A percentile compares a stretch with the other conserved stretches of the same genome.
Conservation (phyloP, 2,888 invertebrate genomes). For the Lycocerus yunnanus region DNA sequence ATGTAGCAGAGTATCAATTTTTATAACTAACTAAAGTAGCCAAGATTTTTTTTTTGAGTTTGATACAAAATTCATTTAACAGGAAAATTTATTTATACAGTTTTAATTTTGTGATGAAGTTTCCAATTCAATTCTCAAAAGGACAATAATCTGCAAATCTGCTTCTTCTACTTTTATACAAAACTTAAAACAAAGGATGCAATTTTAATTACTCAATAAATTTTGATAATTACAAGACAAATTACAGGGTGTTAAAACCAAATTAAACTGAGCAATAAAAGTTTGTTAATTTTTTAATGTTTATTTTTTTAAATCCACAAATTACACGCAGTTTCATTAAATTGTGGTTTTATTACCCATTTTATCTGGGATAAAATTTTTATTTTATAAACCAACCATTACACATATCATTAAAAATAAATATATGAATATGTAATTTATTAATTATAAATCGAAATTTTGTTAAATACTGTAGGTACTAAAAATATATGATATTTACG, state of each 20-base stretch:
- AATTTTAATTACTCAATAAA: neutral
- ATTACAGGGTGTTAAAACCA: neutral
- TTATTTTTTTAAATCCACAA: neutral
- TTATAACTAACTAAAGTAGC: neutral
- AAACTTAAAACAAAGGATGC: neutral
- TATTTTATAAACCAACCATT: neutral
- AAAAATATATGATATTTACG: neutral
- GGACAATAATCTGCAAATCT: neutral
- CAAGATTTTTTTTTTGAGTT: neutral
- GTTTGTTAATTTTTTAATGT: neutral
- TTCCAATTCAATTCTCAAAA: neutral
- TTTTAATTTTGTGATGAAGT: neutral
- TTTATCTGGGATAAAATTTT: neutral
- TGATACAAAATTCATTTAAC: neutral
- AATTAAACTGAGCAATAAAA: neutral
- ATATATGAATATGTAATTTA: neutral
- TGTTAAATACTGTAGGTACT: no score
- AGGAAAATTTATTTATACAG: neutral
- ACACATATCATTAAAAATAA: neutral
- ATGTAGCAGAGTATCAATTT: neutral
- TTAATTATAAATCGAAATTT: neutral
- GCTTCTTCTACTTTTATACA: neutral
- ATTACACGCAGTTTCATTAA: neutral
- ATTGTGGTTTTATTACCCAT: neutral
- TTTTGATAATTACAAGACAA: neutral